These are phyloP conservation scores for Rallus crepitans DNA, from an alignment of 2,797 vertebrate genomes.

Conservation along the genomic window DNA sequence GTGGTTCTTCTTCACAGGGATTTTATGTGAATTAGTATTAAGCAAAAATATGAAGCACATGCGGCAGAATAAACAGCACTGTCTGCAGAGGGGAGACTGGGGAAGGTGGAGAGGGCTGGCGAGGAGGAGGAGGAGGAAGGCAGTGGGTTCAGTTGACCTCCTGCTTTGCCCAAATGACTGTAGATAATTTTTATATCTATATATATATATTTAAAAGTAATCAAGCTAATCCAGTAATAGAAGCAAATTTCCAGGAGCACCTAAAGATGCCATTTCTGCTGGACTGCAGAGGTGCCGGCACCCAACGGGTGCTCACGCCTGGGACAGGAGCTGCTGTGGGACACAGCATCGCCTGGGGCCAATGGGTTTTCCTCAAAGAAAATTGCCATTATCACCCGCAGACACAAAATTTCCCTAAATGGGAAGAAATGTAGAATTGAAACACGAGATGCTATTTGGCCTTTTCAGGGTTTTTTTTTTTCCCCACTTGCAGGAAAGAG, in stretches of 20 bases:
- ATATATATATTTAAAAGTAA: too few species aligned
- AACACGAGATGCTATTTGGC: neutral
- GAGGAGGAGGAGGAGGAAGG: neutral
- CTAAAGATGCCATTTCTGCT: neutral
- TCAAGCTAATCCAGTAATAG: neutral
- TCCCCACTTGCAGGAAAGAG: neutral
- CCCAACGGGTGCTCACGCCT: neutral
- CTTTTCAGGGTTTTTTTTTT: neutral
- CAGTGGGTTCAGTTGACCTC: fast-evolving
- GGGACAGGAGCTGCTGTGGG: fast-evolving
- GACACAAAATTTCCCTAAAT: neutral
- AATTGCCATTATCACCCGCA: neutral
- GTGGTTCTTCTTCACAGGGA: slow-evolving; percentile 58
- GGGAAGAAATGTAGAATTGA: neutral
- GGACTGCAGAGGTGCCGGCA: neutral
- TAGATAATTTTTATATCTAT: neutral
- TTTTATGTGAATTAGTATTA: slow-evolving; percentile 63
- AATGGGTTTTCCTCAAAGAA: neutral
- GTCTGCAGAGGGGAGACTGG: neutral
- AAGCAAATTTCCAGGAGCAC: neutral
- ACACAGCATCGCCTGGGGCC: fast-evolving
- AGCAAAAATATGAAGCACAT: slow-evolving; percentile 67
- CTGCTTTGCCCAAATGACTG: neutral
- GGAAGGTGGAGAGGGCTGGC: neutral
- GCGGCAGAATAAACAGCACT: neutral